These are phyloP conservation scores for Microplitis demolitor DNA, from an alignment of 1,140 invertebrate genomes.

Conservation along the genomic window DNA sequence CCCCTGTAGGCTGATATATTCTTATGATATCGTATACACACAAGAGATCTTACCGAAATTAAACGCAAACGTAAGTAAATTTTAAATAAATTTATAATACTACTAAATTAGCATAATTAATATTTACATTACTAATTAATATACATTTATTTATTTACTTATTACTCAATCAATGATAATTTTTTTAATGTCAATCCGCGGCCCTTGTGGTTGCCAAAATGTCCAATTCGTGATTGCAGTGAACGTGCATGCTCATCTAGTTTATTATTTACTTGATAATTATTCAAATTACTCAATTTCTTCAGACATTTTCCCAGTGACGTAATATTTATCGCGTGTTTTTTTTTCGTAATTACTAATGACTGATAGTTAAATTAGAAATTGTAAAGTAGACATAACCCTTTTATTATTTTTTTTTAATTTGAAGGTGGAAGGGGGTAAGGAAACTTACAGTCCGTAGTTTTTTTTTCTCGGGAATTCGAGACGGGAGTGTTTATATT, in stretches of 20 bases:
- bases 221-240: constrained; percentile 22
- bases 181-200: constrained; percentile 18
- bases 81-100: neutral
- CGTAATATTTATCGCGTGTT: constrained; percentile 21
- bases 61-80: constrained; percentile 42
- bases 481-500: neutral
- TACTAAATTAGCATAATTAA: neutral
- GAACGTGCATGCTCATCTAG: constrained; percentile 9
- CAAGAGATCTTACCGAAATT: constrained; percentile 35
- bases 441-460: no score
- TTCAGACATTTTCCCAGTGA: constrained; percentile 6
- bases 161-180: neutral
- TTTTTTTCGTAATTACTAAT: neutral
- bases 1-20: constrained; percentile 32
- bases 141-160: neutral
- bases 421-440: no score
- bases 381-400: constrained; percentile 5
- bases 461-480: no score
- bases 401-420: neutral
- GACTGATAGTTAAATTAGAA: neutral
- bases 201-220: constrained; percentile 23
- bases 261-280: neutral
- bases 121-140: neutral
- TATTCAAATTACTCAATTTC: neutral
- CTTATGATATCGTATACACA: constrained; percentile 43